phyloP scores from a whole-genome alignment of 2,888 invertebrate genomes.

The Trachelus stipa region DNA sequence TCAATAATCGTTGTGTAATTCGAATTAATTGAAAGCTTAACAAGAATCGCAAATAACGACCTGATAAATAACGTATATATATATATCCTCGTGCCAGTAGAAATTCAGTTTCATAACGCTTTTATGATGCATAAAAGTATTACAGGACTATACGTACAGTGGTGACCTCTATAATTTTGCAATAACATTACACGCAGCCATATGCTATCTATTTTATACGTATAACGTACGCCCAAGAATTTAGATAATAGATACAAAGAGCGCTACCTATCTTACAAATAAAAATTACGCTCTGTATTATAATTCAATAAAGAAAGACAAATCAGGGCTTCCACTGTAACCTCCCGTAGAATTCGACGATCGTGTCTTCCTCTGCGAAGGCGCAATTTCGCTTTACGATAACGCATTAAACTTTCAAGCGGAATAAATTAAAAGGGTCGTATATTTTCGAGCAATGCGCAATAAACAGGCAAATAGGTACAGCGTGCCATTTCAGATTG shows the following conservation, averaged over 20 bases:
- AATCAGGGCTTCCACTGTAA: background rate
- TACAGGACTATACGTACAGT: background rate
- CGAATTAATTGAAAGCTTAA: background rate
- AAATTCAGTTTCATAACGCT: background rate
- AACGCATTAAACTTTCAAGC: background rate
- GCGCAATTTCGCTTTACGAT: background rate
- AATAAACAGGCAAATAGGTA: background rate
- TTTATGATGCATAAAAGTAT: background rate
- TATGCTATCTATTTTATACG: background rate
- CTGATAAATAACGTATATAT: background rate
- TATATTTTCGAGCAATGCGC: background rate
- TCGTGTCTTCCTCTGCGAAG: background rate
- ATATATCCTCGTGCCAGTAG: background rate
- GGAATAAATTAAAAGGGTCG: background rate
- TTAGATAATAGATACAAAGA: background rate
- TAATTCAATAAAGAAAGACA: background rate
- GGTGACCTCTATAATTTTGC: background rate
- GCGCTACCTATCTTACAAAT: background rate
- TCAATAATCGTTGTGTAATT: background rate
- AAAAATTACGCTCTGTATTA: background rate
- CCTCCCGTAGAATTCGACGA: background rate
- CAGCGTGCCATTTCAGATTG: background rate
- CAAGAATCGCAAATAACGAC: background rate
- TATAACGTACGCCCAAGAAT: background rate
- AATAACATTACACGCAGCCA: background rate